A percentile compares a stretch with the other conserved stretches of the same genome.
Evolutionary conservation across 1,140 invertebrate species (phyloP).

Genomic region (Drosophila cardini): DNA sequence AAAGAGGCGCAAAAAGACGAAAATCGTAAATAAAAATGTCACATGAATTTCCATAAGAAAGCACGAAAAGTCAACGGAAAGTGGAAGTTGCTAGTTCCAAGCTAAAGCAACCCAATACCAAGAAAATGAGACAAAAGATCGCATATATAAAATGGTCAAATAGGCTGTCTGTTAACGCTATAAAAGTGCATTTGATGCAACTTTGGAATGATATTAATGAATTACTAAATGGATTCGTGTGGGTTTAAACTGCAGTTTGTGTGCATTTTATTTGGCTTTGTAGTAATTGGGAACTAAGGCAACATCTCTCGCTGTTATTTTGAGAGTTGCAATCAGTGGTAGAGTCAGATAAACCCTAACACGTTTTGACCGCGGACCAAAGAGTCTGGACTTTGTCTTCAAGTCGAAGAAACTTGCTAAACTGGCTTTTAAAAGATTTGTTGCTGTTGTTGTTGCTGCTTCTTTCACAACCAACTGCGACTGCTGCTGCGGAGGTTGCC

Average conservation of each 20-base stretch:
- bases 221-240: slow-evolving; percentile 30
- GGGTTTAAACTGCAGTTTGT: slow-evolving; percentile 12
- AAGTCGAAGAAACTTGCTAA: slow-evolving; percentile 68
- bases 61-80: slow-evolving; percentile 47
- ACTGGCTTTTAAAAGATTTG: slow-evolving; percentile 65
- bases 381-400: slow-evolving; percentile 45
- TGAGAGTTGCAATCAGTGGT: slow-evolving; percentile 24
- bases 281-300: slow-evolving; percentile 14
- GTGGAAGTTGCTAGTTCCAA: slow-evolving; percentile 30
- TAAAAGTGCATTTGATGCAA: slow-evolving; percentile 27
- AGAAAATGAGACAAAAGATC: slow-evolving; percentile 20
- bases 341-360: slow-evolving; percentile 49
- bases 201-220: slow-evolving; percentile 27
- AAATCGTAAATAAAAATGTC: slow-evolving; percentile 54
- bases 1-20: slow-evolving; percentile 35
- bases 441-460: slow-evolving; percentile 29
- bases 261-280: no score
- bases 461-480: slow-evolving; percentile 49
- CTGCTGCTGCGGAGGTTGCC: slow-evolving; percentile 45
- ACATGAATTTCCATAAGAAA: slow-evolving; percentile 54
- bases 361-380: slow-evolving; percentile 43
- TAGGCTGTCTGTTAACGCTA: slow-evolving; percentile 38
- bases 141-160: slow-evolving; percentile 26
- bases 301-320: neutral
- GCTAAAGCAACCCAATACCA: no score